Percentiles rank a stretch among this genome's conserved stretches.
phyloP scores from a whole-genome alignment of 2,113 vertebrate species.

The Cricetomys ansorgei region DNA sequence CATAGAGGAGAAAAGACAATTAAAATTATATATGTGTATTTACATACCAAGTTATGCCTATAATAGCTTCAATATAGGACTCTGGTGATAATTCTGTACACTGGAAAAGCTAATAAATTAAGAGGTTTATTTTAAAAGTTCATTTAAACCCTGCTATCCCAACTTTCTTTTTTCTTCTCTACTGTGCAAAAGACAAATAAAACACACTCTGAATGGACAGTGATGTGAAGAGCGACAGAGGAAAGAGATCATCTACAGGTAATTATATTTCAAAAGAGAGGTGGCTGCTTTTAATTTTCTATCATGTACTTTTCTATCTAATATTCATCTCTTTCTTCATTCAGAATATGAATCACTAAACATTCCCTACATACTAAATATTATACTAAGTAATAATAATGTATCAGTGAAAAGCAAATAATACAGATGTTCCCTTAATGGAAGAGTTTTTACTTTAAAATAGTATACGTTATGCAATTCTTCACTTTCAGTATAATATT shows the following conservation, averaged over 20 bases:
- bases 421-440: not conserved
- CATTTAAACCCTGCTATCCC: not conserved
- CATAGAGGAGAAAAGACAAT: not conserved
- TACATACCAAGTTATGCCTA: not conserved
- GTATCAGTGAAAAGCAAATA: not conserved
- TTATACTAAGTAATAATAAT: not conserved
- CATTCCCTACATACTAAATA: not conserved
- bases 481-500: not conserved
- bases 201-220: not conserved
- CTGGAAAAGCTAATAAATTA: not conserved
- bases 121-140: not conserved
- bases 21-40: not conserved
- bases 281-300: not conserved
- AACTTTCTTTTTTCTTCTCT: not conserved
- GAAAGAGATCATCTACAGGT: not conserved
- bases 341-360: not conserved
- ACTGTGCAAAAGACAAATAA: not conserved
- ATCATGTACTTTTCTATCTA: not conserved
- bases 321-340: not conserved
- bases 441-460: not conserved
- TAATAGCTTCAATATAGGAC: not conserved
- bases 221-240: not conserved
- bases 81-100: not conserved
- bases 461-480: not conserved
- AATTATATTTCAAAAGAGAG: not conserved